Evolutionary conservation across 2,888 invertebrate species (phyloP), one percentile per base, ranked within the genome.

Genomic region (Ormyrus labotus): DNA sequence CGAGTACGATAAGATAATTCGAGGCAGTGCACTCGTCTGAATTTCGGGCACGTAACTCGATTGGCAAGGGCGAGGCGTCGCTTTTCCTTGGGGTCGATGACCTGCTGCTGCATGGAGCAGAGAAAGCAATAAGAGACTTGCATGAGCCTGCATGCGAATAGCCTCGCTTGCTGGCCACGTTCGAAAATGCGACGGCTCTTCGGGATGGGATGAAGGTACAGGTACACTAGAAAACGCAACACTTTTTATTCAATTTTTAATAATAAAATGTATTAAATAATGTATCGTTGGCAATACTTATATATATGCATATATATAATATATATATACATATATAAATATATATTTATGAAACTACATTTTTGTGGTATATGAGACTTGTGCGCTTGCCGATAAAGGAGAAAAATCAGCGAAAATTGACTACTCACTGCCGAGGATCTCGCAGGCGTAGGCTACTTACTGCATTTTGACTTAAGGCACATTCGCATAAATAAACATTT

Each of bases 221-320:
- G 34, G 34, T 34, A 34, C 4, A 34, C 34, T 34, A 34, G 34
- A 58, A 69, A 69, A 69, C n/a, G 57, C 6, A 45, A 69, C 48
- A 48, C 47, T 57, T 69, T 69, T 45, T 69, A 34, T 34, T 34
- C 34, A 34, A 34, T 34, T 34, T 34, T 34, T 34, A 89, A 89
- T 89, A 88, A 88, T 89, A 89, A 89, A 90, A 89, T 90, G 89
- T 90, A 90, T 90, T 90, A 90, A 90, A 90, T 89, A 88, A 87
- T 87, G 87, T 88, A 88, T 88, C 87, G 85, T 88, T 88, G 88
- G 87, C 89, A 88, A 88, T 89, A 89, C 87, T 88, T 89, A 89
- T 87, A 77, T 11, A 63, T 64, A 60, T 64, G 58, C 47, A 61
- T 53, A 78, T 71, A 69, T 68, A 53, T 13, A 61, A 53, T 13